These are phyloP conservation scores for Cepaea nemoralis DNA, from an alignment of 1,140 invertebrate genomes.

Conservation along the genomic window DNA sequence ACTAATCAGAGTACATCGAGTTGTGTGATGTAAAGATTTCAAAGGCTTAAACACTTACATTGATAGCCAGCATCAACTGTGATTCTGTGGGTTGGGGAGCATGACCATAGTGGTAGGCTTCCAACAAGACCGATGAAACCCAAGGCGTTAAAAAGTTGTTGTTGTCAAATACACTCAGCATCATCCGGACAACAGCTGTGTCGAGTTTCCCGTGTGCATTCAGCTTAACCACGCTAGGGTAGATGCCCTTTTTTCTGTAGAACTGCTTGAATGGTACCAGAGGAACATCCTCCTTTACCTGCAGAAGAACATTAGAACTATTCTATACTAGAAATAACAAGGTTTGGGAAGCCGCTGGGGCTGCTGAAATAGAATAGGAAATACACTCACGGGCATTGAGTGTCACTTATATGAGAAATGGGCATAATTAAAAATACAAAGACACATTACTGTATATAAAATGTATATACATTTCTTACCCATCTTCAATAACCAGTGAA, in stretches of 20 bases:
- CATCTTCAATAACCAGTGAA: too few relatives aligned
- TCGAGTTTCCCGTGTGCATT: slow-evolving; percentile 54
- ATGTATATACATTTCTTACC: too few relatives aligned
- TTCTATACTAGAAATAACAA: too few relatives aligned
- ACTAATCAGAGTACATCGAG: too few relatives aligned
- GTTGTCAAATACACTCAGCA: slow-evolving; percentile 59
- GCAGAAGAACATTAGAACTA: too few relatives aligned
- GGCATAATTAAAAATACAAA: too few relatives aligned
- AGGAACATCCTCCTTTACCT: slow-evolving; percentile 44
- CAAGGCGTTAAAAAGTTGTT: slow-evolving; percentile 64
- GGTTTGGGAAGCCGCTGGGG: too few relatives aligned
- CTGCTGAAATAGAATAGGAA: too few relatives aligned
- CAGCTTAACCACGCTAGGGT: slow-evolving; percentile 53
- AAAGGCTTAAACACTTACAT: slow-evolving; percentile 21
- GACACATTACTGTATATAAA: too few relatives aligned
- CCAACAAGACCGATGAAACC: slow-evolving; percentile 56
- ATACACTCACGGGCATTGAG: too few relatives aligned
- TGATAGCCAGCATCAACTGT: slow-evolving; percentile 51
- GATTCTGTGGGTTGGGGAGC: slow-evolving; percentile 42
- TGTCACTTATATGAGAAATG: too few relatives aligned
- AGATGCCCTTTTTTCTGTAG: slow-evolving; percentile 56
- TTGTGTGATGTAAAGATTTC: too few relatives aligned
- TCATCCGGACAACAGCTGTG: slow-evolving; percentile 44
- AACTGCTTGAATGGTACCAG: slow-evolving; percentile 53
- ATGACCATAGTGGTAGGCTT: slow-evolving; percentile 52